These are phyloP conservation scores for Rissa tridactyla DNA, from an alignment of 2,113 vertebrate species.

Conservation along the genomic window DNA sequence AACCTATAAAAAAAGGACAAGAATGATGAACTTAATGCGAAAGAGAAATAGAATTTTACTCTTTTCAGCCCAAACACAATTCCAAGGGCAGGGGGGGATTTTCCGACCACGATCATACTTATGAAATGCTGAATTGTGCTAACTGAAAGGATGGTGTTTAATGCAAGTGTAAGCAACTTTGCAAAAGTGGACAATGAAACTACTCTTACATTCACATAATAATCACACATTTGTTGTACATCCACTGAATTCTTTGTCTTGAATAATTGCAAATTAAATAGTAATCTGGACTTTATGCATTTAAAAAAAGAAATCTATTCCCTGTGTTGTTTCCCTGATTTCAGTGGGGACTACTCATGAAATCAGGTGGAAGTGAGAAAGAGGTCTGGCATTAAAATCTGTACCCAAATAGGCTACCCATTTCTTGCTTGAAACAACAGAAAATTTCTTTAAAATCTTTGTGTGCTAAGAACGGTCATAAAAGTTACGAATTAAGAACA, in stretches of 20 bases:
- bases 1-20: conserved; percentile 60
- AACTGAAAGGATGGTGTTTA: neutral
- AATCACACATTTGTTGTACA: neutral
- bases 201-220: neutral
- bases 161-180: neutral
- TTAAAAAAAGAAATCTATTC: neutral
- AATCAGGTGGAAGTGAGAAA: neutral
- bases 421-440: neutral
- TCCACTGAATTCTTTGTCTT: neutral
- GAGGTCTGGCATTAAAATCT: neutral
- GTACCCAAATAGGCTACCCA: neutral
- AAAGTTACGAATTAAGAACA: neutral
- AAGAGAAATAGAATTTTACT: neutral
- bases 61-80: neutral
- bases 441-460: neutral
- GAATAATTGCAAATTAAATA: neutral
- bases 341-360: neutral
- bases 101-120: neutral
- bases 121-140: neutral
- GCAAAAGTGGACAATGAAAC: neutral
- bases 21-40: fast-evolving
- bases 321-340: neutral
- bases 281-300: neutral
- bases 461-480: neutral
- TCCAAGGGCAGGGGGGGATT: neutral